phyloP scores from a whole-genome alignment of 2,888 invertebrate species.

The Bugulina stolonifera region DNA sequence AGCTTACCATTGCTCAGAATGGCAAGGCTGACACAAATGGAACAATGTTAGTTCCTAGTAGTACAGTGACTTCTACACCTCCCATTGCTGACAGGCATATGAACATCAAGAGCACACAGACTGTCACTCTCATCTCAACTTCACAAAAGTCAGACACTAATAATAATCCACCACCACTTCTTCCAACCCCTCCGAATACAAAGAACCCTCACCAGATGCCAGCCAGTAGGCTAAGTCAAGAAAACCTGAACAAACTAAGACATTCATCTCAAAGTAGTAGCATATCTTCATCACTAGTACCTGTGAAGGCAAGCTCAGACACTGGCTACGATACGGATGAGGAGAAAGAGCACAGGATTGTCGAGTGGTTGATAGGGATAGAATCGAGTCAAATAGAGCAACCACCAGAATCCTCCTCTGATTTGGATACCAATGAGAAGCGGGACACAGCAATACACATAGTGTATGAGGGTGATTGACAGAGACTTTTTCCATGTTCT shows the following conservation, averaged over 20 bases:
- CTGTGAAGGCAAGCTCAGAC: background rate
- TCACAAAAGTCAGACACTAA: background rate
- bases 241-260: constrained; percentile 2
- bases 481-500: too few species aligned
- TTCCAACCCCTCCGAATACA: background rate
- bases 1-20: background rate
- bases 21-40: background rate
- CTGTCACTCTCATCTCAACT: background rate
- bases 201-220: background rate
- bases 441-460: constrained; percentile 26
- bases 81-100: background rate
- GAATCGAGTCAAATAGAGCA: background rate
- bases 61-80: constrained; percentile 10
- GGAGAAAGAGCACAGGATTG: constrained; percentile 21
- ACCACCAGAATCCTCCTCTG: background rate
- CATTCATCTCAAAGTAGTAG: background rate
- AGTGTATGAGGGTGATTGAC: constrained; percentile 24
- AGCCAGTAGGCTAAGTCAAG: constrained; percentile 14
- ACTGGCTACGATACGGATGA: constrained; percentile 23
- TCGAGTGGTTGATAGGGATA: constrained; percentile 22
- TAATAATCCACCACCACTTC: background rate
- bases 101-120: background rate
- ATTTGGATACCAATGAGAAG: constrained; percentile 15
- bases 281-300: background rate
- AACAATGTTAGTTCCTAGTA: background rate